These are phyloP conservation scores for Lontra canadensis DNA, from an alignment of 2,113 vertebrate genomes.

Conservation along the genomic window DNA sequence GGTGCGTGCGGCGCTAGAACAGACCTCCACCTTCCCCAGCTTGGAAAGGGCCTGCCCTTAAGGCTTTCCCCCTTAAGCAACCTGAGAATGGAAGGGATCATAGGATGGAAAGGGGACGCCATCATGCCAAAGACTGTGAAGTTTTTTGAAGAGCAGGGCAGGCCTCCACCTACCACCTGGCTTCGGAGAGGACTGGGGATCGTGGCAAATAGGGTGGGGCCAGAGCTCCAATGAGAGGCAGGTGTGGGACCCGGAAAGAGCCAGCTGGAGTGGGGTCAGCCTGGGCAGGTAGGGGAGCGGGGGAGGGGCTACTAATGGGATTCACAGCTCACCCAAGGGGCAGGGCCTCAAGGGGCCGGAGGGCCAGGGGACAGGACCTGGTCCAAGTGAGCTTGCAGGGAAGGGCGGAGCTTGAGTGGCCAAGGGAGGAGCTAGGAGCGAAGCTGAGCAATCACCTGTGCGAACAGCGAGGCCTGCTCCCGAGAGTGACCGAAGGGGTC, in stretches of 20 bases:
- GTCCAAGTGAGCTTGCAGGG: neutral
- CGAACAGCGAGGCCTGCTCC: conserved; percentile 94
- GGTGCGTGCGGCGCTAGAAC: neutral
- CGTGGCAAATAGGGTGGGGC: neutral
- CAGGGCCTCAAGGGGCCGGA: neutral
- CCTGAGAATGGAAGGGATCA: neutral
- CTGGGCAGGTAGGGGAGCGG: neutral
- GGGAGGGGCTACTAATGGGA: neutral
- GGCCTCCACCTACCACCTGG: neutral
- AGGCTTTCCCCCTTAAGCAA: neutral
- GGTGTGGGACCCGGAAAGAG: neutral
- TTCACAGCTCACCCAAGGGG: neutral
- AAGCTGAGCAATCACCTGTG: conserved; percentile 85
- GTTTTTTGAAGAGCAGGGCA: neutral
- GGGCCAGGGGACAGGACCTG: neutral
- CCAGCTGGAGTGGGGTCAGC: neutral
- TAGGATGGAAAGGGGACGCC: neutral
- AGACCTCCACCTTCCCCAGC: neutral
- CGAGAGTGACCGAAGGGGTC: conserved; percentile 96
- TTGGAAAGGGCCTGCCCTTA: neutral
- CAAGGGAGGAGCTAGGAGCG: neutral
- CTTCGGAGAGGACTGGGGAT: neutral
- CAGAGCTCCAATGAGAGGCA: neutral
- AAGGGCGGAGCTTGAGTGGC: neutral
- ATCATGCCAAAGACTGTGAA: neutral